Evolutionary conservation across 1,140 invertebrate species (phyloP), one percentile per base, ranked within the genome.

Genomic region (Monomorium pharaonis): DNA sequence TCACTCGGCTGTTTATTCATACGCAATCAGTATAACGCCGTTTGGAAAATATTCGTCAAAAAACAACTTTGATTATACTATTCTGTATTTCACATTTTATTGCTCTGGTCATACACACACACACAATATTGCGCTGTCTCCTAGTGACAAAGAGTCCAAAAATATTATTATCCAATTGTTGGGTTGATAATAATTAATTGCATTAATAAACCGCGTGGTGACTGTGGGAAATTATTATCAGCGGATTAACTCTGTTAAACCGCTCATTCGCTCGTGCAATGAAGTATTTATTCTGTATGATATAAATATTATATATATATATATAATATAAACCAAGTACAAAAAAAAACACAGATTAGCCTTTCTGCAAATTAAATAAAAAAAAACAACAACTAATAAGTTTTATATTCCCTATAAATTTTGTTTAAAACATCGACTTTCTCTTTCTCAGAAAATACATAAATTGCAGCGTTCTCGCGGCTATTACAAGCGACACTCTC

Each of bases 151-250:
- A 37, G 37, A n/a, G 12, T 51, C 6, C 37, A 21, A 75, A 75
- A 75, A 21, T 75, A 58, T 56, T 21, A 21, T 74, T 37, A 51
- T 58, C 21, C 51, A 58, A 75, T 75, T 58, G 37, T 9, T 5
- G 21, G 58, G 16, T 75, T 56, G 24, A 70, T 47, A 56, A 21
- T 56, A 54, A 75, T 74, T 74, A 74, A 74, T 58, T 37, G 14
- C 10, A 37, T 56, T 75, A 58, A 56, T 75, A 58, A 74, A 56
- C 7, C n/a, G 49, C 4, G 33, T 75, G 51, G 33, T 42, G 30
- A 42, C 9, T 37, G n/a, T 58, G 49, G 70, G 3, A 58, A 44
- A 69, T 80, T 80, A 80, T 80, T 78, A 65, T 54, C 63, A 24
- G 60, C 44, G 16, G 21, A 69, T 80, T 69, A 54, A 63, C 21